Conservation (phyloP, 2,113 vertebrate species). For the Zosterops hypoxanthus region DNA sequence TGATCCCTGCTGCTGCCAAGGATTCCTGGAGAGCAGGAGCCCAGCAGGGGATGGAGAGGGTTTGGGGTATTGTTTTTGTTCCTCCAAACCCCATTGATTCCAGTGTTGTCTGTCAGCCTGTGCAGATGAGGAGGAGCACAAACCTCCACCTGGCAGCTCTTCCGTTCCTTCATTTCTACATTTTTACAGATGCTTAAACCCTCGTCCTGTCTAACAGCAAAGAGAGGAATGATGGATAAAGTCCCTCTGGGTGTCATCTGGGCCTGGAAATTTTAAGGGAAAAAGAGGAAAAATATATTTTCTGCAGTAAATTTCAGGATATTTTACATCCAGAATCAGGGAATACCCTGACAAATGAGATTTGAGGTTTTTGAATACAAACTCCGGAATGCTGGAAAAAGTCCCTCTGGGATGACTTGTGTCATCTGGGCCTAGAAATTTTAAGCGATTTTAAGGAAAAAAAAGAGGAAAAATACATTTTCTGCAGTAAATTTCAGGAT, state of each 20-base stretch:
- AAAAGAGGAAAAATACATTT: background rate
- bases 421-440: background rate
- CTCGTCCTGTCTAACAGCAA: background rate
- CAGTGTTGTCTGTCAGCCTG: background rate
- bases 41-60: background rate
- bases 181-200: background rate
- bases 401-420: background rate
- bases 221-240: background rate
- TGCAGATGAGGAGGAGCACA: background rate
- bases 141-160: rapidly evolving
- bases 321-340: background rate
- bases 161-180: background rate
- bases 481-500: background rate
- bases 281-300: background rate
- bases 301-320: background rate
- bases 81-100: background rate
- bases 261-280: background rate
- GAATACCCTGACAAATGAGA: background rate
- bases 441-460: background rate
- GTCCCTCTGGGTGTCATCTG: background rate
- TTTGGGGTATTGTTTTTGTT: background rate
- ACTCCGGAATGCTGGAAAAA: background rate
- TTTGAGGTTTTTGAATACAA: no score
- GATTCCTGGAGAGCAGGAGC: background rate
- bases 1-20: background rate